A percentile compares a stretch with the other conserved stretches of the same genome.
Conservation (phyloP, 2,888 invertebrate genomes). For the Erebia ligea region DNA sequence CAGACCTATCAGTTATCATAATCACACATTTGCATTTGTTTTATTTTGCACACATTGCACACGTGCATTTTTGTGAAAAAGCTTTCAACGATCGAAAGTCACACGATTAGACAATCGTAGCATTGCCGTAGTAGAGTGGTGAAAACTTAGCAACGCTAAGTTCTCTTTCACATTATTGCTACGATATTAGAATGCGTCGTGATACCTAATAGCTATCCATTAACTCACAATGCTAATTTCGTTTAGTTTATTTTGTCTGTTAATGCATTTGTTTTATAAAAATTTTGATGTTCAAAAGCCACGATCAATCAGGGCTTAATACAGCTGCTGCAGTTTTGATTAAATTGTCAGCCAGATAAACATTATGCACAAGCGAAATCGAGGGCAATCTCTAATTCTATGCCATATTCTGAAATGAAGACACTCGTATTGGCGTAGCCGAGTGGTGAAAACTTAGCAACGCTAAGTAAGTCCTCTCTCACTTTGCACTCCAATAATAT, state of each 20-base stretch:
- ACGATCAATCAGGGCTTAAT: too few relatives aligned
- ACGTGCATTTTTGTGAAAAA: too few relatives aligned
- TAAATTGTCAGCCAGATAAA: not conserved
- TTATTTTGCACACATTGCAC: too few relatives aligned
- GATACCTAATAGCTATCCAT: slow-evolving; percentile 11
- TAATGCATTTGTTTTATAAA: too few relatives aligned
- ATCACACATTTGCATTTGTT: slow-evolving; percentile 38
- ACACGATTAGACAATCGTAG: slow-evolving; percentile 54
- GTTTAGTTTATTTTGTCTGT: too few relatives aligned
- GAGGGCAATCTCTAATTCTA: not conserved
- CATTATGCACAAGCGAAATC: not conserved
- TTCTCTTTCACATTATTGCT: slow-evolving; percentile 52
- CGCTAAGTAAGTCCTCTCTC: slow-evolving; percentile 74
- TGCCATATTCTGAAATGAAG: slow-evolving; percentile 61
- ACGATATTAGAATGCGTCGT: slow-evolving; percentile 50
- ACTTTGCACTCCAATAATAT: slow-evolving; percentile 55
- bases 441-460: slow-evolving; percentile 78
- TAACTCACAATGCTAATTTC: slow-evolving; percentile 36
- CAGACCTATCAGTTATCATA: slow-evolving; percentile 10
- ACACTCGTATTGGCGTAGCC: slow-evolving; percentile 56
- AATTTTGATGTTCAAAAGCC: too few relatives aligned
- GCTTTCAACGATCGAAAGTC: too few relatives aligned
- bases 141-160: slow-evolving; percentile 81
- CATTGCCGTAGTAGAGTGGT: slow-evolving; percentile 62
- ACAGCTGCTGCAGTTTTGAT: not conserved